Conservation (phyloP, 1,140 invertebrate genomes). For the Drosophila sulfurigaster region DNA sequence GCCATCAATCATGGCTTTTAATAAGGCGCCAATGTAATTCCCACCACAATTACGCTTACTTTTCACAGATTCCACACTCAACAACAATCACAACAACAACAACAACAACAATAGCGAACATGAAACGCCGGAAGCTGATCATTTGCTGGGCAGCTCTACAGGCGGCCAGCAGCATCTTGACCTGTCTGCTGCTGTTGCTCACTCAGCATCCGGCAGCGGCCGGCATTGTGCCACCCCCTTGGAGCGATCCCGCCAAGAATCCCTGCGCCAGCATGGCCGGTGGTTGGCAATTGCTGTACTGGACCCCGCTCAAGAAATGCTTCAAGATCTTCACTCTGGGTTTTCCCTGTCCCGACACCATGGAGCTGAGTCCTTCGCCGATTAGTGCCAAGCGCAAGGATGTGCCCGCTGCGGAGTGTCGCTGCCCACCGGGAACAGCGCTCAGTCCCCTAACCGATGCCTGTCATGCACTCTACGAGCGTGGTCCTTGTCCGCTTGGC, state of each 20-base stretch:
- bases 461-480: constrained; percentile 90
- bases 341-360: constrained; percentile 92
- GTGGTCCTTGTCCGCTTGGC: constrained; percentile 89
- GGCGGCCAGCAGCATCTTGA: constrained; percentile 61
- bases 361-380: constrained; percentile 90
- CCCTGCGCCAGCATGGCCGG: constrained; percentile 91
- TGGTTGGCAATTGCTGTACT: constrained; percentile 93
- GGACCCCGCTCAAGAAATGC: constrained; percentile 92
- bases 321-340: constrained; percentile 94
- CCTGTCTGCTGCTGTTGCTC: constrained; percentile 62
- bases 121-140: constrained; percentile 73
- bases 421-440: constrained; percentile 91
- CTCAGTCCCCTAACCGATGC: constrained; percentile 86
- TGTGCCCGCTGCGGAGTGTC: constrained; percentile 88
- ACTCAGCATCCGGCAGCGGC: constrained; percentile 52
- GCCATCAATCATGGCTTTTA: constrained; percentile 71
- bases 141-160: constrained; percentile 73
- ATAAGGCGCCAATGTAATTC: constrained; percentile 52
- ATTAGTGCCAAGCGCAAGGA: constrained; percentile 68
- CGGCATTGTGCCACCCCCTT: constrained; percentile 92
- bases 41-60: constrained; percentile 10
- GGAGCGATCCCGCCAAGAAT: constrained; percentile 92
- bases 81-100: no score
- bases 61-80: neutral
- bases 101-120: neutral